Evolutionary conservation across 2,797 vertebrate genomes (phyloP).

Genomic region (Phataginus tetradactyla): DNA sequence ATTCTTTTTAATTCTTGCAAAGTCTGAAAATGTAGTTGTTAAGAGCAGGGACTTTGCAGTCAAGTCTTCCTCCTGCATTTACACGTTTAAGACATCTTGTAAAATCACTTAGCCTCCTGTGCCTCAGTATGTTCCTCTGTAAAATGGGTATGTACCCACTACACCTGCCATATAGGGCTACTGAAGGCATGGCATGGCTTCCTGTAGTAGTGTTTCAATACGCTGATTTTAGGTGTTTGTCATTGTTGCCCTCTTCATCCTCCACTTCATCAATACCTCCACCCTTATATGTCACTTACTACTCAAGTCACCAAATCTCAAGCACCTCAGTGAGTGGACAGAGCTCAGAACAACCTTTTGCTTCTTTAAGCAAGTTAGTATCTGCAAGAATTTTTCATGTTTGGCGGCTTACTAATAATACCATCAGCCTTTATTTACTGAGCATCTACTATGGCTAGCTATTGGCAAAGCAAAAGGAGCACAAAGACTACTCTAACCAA

Average conservation of each 20-base stretch:
- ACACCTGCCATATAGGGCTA: not conserved
- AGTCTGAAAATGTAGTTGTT: not conserved
- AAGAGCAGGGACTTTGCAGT: not conserved
- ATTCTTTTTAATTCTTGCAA: not conserved
- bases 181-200: not conserved
- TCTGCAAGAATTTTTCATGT: not conserved
- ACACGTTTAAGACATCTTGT: not conserved
- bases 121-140: not conserved
- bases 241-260: not conserved
- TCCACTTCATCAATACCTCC: not conserved
- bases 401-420: not conserved
- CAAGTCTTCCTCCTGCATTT: not conserved
- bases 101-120: not conserved
- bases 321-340: not conserved
- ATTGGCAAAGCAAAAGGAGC: not conserved
- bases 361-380: not conserved
- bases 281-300: not conserved
- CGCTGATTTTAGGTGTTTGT: not conserved
- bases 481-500: slow-evolving; percentile 34
- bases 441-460: not conserved
- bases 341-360: not conserved
- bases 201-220: not conserved
- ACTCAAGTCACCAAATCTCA: not conserved
- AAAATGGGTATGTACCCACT: not conserved
- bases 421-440: not conserved